These are phyloP conservation scores for Drosophila atripex DNA, from an alignment of 2,888 invertebrate genomes.

Conservation along the genomic window DNA sequence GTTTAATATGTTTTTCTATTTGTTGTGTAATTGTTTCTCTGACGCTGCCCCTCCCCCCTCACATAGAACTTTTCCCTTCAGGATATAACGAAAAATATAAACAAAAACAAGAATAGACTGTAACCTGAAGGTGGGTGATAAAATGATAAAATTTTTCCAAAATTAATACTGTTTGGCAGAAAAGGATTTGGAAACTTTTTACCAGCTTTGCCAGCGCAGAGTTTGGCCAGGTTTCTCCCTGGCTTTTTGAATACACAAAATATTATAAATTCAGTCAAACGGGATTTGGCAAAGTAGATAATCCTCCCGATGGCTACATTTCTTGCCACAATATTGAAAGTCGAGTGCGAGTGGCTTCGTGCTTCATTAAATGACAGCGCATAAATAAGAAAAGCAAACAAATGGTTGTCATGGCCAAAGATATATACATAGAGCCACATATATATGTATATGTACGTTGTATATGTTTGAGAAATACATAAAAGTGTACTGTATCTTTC, in stretches of 20 bases:
- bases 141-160: conserved; percentile 7
- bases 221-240: neutral
- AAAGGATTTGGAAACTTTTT: conserved; percentile 36
- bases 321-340: conserved; percentile 41
- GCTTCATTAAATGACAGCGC: conserved; percentile 75
- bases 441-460: neutral
- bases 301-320: conserved; percentile 26
- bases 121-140: conserved; percentile 35
- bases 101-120: neutral
- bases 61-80: neutral
- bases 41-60: neutral
- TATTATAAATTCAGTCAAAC: conserved; percentile 39
- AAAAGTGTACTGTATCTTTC: conserved; percentile 20
- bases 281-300: conserved; percentile 42
- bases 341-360: conserved; percentile 28
- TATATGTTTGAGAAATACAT: neutral
- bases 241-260: neutral
- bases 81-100: neutral
- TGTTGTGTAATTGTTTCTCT: conserved; percentile 51
- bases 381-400: conserved; percentile 50
- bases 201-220: conserved; percentile 23
- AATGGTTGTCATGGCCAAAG: conserved; percentile 57
- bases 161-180: conserved; percentile 38
- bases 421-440: conserved; percentile 12
- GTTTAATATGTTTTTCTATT: conserved; percentile 63